These are phyloP conservation scores for Poicephalus gulielmi DNA, from an alignment of 2,113 vertebrate species.

Conservation along the genomic window DNA sequence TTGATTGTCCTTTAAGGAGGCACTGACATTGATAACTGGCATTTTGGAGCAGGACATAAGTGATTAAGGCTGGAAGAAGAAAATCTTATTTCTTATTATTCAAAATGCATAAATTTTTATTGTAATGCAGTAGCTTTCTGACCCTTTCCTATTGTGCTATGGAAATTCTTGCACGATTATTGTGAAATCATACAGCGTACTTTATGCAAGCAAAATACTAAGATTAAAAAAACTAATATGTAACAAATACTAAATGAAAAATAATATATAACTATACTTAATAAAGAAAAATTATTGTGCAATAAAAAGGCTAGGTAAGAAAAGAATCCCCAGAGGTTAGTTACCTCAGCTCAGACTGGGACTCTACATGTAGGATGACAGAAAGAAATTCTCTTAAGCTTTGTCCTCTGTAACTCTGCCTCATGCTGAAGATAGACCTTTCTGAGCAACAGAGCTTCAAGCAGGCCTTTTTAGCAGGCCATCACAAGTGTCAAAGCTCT, in stretches of 20 bases:
- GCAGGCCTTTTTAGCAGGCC: not conserved
- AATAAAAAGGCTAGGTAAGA: not conserved
- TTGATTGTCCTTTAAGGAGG: not conserved
- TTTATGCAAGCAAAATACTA: not conserved
- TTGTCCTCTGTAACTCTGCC: not conserved
- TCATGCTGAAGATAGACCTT: not conserved
- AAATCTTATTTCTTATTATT: not conserved
- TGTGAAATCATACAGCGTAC: not conserved
- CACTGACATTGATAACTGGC: not conserved
- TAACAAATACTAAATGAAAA: not conserved
- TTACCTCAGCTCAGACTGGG: not conserved
- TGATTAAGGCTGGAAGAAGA: not conserved
- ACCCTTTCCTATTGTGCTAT: not conserved
- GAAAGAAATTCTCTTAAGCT: not conserved
- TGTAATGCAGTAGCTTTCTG: not conserved
- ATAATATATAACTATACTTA: not conserved
- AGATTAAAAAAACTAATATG: not conserved
- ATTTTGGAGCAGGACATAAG: not conserved
- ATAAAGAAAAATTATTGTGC: not conserved
- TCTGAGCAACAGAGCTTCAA: not conserved
- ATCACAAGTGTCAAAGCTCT: not conserved
- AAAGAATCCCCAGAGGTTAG: not conserved
- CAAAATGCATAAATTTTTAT: not conserved
- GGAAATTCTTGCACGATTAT: not conserved
- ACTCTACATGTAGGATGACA: not conserved